phyloP scores from a whole-genome alignment of 2,888 invertebrate species.

The Trachelus troglodyta region DNA sequence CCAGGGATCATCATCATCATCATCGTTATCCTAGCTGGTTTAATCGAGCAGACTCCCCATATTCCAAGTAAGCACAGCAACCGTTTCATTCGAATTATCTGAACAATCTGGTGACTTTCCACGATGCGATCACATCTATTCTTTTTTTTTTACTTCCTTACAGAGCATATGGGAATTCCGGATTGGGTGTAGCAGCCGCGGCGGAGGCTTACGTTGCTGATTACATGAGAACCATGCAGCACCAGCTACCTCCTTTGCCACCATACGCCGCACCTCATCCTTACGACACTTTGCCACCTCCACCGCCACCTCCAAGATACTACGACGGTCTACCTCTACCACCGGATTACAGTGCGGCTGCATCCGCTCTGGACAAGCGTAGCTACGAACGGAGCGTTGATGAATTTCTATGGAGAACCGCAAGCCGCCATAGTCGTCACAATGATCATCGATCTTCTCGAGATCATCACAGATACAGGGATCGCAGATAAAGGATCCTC shows the following conservation, averaged over 20 bases:
- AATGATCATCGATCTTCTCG: conserved; percentile 69
- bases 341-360: conserved; percentile 77
- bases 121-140: conserved; percentile 3
- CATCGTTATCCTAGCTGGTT: conserved; percentile 58
- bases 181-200: conserved; percentile 73
- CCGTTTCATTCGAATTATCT: neutral
- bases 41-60: conserved; percentile 57
- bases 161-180: conserved; percentile 67
- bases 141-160: conserved; percentile 21
- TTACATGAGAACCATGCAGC: conserved; percentile 90
- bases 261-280: conserved; percentile 82
- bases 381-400: conserved; percentile 91
- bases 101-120: neutral
- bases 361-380: conserved; percentile 76
- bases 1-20: conserved; percentile 52
- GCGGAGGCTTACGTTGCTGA: conserved; percentile 91
- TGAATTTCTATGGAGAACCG: conserved; percentile 87
- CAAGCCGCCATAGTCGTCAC: conserved; percentile 72
- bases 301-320: conserved; percentile 80
- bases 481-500: conserved; percentile 68
- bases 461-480: conserved; percentile 73
- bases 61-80: conserved; percentile 52
- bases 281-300: conserved; percentile 64
- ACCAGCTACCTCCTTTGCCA: conserved; percentile 85
- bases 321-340: conserved; percentile 81